phyloP scores from a whole-genome alignment of 2,113 vertebrate genomes.

The Pteropus alecto region DNA sequence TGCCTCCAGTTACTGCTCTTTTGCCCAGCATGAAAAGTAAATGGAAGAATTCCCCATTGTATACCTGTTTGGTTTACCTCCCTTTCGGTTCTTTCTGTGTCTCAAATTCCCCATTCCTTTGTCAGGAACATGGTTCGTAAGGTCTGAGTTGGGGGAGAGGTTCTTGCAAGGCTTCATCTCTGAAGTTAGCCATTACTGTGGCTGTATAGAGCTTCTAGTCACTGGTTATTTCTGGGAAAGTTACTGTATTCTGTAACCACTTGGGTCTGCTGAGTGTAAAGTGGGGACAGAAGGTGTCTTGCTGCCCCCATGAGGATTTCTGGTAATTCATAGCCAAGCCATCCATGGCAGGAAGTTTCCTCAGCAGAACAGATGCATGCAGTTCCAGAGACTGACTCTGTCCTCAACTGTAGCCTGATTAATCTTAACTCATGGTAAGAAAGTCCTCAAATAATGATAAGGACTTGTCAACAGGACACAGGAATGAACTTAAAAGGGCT shows the following conservation, averaged over 20 bases:
- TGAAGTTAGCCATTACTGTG: neutral
- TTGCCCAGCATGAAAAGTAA: neutral
- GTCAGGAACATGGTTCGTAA: neutral
- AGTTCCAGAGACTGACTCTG: constrained; percentile 25
- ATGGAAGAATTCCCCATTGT: neutral
- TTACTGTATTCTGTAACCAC: neutral
- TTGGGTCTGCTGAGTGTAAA: constrained; percentile 26
- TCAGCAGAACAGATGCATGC: constrained; percentile 46
- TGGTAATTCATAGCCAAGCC: constrained; percentile 34
- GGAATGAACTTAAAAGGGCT: neutral
- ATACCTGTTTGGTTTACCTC: neutral
- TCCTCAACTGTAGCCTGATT: constrained; percentile 9
- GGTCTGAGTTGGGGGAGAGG: neutral
- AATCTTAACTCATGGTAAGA: neutral
- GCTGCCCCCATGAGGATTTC: constrained; percentile 53
- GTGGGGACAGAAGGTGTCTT: constrained; percentile 15
- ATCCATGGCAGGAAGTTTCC: constrained; percentile 38
- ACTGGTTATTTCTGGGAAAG: constrained; percentile 3
- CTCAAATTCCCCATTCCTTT: neutral
- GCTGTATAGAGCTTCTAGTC: neutral
- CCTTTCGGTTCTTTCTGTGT: neutral
- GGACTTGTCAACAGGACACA: neutral
- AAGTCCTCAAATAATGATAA: neutral
- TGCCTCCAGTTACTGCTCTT: neutral
- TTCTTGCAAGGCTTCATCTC: neutral